These are phyloP conservation scores for Condylura cristata DNA, from an alignment of 2,113 vertebrate species.

Conservation along the genomic window DNA sequence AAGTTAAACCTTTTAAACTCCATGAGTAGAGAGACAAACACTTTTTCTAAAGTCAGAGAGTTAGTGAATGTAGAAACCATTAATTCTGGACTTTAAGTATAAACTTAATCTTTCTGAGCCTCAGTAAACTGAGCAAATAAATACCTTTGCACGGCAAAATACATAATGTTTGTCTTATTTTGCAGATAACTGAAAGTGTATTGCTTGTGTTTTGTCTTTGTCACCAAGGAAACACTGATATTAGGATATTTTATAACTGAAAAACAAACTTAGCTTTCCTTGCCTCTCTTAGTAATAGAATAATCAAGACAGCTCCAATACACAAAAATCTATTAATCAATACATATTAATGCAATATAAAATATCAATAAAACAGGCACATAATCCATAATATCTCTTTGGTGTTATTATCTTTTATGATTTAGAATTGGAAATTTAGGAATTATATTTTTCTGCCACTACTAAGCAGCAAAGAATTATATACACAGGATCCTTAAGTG, in stretches of 20 bases:
- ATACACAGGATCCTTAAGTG: background rate
- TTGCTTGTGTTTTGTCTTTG: background rate
- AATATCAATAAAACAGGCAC: background rate
- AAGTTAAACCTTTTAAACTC: background rate
- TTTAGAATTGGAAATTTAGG: background rate
- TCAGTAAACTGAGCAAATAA: background rate
- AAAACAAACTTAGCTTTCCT: background rate
- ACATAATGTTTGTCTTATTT: slow-evolving; percentile 26
- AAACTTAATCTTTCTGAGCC: background rate
- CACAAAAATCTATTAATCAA: background rate
- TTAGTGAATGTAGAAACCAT: background rate
- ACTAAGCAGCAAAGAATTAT: background rate
- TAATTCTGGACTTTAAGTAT: background rate
- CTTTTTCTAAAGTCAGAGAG: background rate
- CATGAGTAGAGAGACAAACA: background rate
- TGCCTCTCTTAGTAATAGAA: background rate
- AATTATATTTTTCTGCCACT: background rate
- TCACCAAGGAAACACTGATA: background rate
- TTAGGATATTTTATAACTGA: background rate
- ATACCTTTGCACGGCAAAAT: background rate
- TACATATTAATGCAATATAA: background rate
- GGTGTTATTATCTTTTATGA: background rate
- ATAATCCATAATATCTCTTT: background rate
- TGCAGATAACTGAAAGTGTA: background rate
- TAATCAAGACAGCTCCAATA: background rate